Percentiles rank a stretch among this genome's conserved stretches.
These are phyloP conservation scores for Aurelia aurita complex sp. Pacific DNA, from an alignment of 30 jellyfish, hydroid and myxozoan genomes.

Conservation along the genomic window DNA sequence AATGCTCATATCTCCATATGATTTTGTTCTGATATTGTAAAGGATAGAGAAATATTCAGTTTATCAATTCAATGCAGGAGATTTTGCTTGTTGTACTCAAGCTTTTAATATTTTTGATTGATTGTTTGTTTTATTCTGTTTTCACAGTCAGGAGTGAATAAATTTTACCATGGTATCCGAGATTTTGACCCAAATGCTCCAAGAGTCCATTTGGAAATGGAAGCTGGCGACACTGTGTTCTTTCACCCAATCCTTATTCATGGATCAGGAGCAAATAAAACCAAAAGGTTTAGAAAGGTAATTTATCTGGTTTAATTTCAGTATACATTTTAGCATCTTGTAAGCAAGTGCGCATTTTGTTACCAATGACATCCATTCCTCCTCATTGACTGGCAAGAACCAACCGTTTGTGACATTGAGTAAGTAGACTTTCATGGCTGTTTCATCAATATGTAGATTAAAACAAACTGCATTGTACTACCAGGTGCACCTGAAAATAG, in stretches of 20 bases:
- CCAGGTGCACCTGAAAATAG: too few relatives aligned
- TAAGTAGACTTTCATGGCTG: too few relatives aligned
- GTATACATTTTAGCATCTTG: too few relatives aligned
- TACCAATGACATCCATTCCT: background rate
- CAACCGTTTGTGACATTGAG: too few relatives aligned
- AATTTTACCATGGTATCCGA: constrained; percentile 82
- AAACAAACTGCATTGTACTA: too few relatives aligned
- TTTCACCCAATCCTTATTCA: constrained; percentile 90
- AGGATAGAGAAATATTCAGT: too few relatives aligned
- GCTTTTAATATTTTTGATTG: too few relatives aligned
- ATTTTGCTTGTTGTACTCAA: too few relatives aligned
- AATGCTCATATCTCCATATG: too few relatives aligned
- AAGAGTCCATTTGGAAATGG: constrained; percentile 87
- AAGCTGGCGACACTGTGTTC: constrained; percentile 94
- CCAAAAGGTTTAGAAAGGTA: constrained; percentile 88
- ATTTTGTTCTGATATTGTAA: too few relatives aligned
- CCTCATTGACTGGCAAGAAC: background rate
- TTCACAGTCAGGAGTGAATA: constrained; percentile 76
- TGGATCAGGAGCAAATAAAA: constrained; percentile 91
- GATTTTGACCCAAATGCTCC: constrained; percentile 52
- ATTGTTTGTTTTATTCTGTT: background rate
- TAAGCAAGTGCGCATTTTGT: background rate
- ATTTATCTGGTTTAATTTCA: background rate
- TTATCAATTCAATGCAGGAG: too few relatives aligned
- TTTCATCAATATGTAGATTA: too few relatives aligned